Percentiles rank a stretch among this genome's conserved stretches.
Conservation (phyloP, 2,113 vertebrate species). For the Gambusia affinis region DNA sequence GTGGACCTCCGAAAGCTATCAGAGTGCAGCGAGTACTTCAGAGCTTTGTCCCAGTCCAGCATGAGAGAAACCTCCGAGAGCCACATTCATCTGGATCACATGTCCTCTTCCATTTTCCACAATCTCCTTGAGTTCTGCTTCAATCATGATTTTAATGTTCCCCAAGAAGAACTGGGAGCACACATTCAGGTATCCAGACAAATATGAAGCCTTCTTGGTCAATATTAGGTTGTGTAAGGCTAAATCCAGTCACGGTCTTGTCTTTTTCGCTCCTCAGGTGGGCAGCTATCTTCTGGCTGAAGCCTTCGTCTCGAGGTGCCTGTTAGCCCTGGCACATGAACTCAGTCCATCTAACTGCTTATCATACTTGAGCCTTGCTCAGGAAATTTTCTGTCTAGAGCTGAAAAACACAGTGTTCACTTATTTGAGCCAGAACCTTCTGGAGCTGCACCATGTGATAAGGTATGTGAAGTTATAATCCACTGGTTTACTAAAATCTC, state of each 20-base stretch:
- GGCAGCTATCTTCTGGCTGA: slow-evolving; percentile 78
- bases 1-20: slow-evolving; percentile 75
- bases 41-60: slow-evolving; percentile 76
- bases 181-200: slow-evolving; percentile 69
- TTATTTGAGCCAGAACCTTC: slow-evolving; percentile 76
- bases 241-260: neutral
- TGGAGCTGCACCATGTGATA: slow-evolving; percentile 73
- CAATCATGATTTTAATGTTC: slow-evolving; percentile 54
- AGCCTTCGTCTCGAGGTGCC: slow-evolving; percentile 72
- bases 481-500: neutral
- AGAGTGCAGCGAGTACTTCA: slow-evolving; percentile 77
- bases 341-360: slow-evolving; percentile 73
- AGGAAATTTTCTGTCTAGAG: slow-evolving; percentile 74
- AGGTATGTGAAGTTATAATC: slow-evolving; percentile 31
- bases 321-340: slow-evolving; percentile 53
- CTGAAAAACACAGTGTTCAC: slow-evolving; percentile 67
- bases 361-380: slow-evolving; percentile 74
- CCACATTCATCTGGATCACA: slow-evolving; percentile 70
- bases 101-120: slow-evolving; percentile 73
- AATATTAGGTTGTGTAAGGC: neutral
- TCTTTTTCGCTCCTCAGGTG: slow-evolving; percentile 38
- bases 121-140: slow-evolving; percentile 80
- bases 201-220: neutral
- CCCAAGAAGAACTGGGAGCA: slow-evolving; percentile 57
- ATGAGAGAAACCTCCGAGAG: slow-evolving; percentile 79